Conservation (phyloP, 2,888 invertebrate species). For the Ophioninae sp. region DNA sequence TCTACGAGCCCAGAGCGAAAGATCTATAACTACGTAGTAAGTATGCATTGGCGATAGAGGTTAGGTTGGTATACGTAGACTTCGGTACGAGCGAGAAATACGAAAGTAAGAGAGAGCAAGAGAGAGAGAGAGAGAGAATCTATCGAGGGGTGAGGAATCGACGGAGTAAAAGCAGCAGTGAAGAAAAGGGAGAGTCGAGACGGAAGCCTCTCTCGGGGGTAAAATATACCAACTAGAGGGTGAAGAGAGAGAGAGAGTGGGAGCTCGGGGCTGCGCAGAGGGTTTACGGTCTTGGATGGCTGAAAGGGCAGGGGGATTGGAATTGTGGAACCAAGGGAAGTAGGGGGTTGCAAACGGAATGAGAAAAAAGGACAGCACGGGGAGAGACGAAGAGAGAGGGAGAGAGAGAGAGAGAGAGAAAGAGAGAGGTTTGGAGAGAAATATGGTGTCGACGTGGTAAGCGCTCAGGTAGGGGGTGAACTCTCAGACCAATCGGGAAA, state of each 20-base stretch:
- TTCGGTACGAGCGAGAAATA: constrained; percentile 54
- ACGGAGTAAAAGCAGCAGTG: constrained; percentile 51
- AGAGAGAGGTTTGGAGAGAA: constrained; percentile 47
- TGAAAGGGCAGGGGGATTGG: constrained; percentile 14
- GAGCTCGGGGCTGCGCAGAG: constrained; percentile 20
- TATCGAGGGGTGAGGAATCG: constrained; percentile 23
- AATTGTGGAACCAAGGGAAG: constrained; percentile 50
- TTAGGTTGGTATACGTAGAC: constrained; percentile 41
- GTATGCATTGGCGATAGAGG: constrained; percentile 47
- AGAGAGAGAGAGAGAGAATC: constrained; percentile 48
- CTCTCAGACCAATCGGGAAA: constrained; percentile 56
- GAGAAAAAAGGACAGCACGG: constrained; percentile 35
- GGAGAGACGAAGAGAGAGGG: constrained; percentile 44
- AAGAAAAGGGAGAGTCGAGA: constrained; percentile 58
- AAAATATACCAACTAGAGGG: constrained; percentile 60
- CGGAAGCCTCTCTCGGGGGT: constrained; percentile 64
- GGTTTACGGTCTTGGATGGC: constrained; percentile 23
- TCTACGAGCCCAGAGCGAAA: constrained; percentile 39
- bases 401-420: constrained; percentile 41
- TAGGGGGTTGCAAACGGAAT: constrained; percentile 52
- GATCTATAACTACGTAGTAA: constrained; percentile 48
- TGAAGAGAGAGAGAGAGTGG: constrained; percentile 15
- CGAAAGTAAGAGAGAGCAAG: constrained; percentile 36
- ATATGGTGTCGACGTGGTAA: constrained; percentile 56
- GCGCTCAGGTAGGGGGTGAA: constrained; percentile 51